These are phyloP conservation scores for Drosophila insularis DNA, from an alignment of 1,140 invertebrate species.

Conservation along the genomic window DNA sequence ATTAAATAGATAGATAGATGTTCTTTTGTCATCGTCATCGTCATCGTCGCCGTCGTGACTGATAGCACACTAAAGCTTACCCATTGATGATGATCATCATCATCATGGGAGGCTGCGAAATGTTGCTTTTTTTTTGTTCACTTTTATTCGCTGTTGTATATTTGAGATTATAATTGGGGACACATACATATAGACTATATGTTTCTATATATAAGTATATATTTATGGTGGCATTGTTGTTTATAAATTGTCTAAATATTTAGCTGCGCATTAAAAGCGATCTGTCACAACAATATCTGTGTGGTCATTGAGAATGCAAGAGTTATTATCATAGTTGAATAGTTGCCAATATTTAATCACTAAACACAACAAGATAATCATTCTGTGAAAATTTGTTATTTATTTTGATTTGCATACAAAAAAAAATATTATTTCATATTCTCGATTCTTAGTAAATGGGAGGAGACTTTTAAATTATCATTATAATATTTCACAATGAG, in stretches of 20 bases:
- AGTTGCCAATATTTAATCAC: constrained; percentile 1
- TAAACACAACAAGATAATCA: background rate
- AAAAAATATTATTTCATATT: no score
- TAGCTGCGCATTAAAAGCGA: constrained; percentile 39
- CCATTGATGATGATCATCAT: constrained; percentile 3
- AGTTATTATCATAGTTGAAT: constrained; percentile 17
- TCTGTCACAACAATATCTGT: constrained; percentile 14
- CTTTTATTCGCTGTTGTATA: constrained; percentile 1
- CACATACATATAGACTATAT: background rate
- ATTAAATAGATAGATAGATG: background rate
- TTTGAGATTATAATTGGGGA: background rate
- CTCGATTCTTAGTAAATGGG: no score
- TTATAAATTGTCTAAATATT: constrained; percentile 40
- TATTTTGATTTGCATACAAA: no score
- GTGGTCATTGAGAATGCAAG: constrained; percentile 19
- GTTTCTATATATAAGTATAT: constrained; percentile 1
- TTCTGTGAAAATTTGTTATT: no score
- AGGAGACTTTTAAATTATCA: no score
- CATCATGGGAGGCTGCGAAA: constrained; percentile 11
- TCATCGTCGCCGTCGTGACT: constrained; percentile 28
- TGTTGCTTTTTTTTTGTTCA: constrained; percentile 5
- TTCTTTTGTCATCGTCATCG: constrained; percentile 35
- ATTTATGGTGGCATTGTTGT: constrained; percentile 13
- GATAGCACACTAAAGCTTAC: constrained; percentile 28
- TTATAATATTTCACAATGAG: no score